phyloP scores from a whole-genome alignment of 1,140 invertebrate species.

The Neotoxoptera formosana region DNA sequence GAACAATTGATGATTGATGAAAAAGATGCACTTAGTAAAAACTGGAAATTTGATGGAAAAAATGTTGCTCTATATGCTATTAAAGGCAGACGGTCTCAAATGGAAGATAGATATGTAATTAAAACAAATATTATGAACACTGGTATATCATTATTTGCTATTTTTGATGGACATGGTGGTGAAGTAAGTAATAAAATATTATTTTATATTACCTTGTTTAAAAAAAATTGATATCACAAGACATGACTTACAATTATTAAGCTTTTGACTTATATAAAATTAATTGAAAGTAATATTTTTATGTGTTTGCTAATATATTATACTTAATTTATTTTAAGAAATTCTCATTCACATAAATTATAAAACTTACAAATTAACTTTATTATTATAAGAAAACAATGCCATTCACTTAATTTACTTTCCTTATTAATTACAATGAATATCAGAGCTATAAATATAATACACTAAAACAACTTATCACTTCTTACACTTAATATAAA shows the following conservation, averaged over 20 bases:
- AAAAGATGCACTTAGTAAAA: conserved; percentile 66
- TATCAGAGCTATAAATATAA: background rate
- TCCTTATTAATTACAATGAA: background rate
- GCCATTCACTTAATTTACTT: background rate
- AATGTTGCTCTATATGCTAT: conserved; percentile 86
- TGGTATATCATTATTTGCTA: conserved; percentile 84
- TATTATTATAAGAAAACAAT: background rate
- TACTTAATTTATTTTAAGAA: background rate
- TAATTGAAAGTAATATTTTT: background rate
- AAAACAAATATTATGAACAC: conserved; percentile 78
- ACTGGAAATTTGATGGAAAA: conserved; percentile 79
- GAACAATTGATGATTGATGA: conserved; percentile 65
- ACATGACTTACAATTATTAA: background rate
- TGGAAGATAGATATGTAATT: conserved; percentile 92
- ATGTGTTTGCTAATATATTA: background rate
- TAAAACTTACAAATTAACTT: background rate
- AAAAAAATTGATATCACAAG: background rate
- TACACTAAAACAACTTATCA: background rate
- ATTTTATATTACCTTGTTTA: background rate
- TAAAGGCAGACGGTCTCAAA: conserved; percentile 84
- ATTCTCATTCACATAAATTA: background rate
- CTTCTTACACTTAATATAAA: background rate
- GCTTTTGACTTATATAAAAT: background rate
- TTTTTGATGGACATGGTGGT: conserved; percentile 95
- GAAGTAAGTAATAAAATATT: conserved; percentile 68